Evolutionary conservation across 2,888 invertebrate genomes (phyloP).

Genomic region (Scotopteryx bipunctaria): DNA sequence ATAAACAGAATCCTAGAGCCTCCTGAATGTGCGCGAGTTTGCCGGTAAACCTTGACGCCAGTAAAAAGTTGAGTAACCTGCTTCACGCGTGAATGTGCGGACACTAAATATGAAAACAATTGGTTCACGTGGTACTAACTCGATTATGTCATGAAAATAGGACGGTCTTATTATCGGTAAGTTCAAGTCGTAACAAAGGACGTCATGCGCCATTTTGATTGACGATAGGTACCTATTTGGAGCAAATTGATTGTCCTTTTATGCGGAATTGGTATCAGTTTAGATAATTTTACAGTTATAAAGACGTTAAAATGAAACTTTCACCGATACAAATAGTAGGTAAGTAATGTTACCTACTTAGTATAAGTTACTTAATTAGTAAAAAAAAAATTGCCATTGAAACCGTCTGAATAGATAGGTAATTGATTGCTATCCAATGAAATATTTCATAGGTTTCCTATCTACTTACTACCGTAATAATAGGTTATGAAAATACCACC

Average conservation of each 20-base stretch:
- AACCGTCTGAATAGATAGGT: too few relatives aligned
- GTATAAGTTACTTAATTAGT: too few relatives aligned
- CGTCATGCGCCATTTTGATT: slow-evolving; percentile 21
- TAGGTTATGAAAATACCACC: too few relatives aligned
- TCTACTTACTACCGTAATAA: too few relatives aligned
- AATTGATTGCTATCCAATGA: too few relatives aligned
- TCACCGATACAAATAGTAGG: neutral
- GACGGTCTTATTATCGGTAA: slow-evolving; percentile 37
- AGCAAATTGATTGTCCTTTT: slow-evolving; percentile 7
- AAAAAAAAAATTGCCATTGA: too few relatives aligned
- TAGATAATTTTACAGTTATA: neutral
- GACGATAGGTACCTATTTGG: slow-evolving; percentile 8
- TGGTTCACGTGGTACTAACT: slow-evolving; percentile 56
- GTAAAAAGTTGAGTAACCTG: slow-evolving; percentile 2
- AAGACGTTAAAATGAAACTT: neutral
- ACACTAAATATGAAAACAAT: slow-evolving; percentile 64
- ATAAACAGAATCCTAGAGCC: too few relatives aligned
- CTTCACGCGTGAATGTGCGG: slow-evolving; percentile 23
- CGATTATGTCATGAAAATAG: slow-evolving; percentile 46
- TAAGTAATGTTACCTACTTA: too few relatives aligned
- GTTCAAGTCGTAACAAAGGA: slow-evolving; percentile 25
- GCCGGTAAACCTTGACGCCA: neutral
- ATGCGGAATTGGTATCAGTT: neutral
- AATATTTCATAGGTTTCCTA: too few relatives aligned
- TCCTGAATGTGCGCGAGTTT: neutral